Evolutionary conservation across 2,888 invertebrate genomes (phyloP).

Genomic region (Platycheirus albimanus): DNA sequence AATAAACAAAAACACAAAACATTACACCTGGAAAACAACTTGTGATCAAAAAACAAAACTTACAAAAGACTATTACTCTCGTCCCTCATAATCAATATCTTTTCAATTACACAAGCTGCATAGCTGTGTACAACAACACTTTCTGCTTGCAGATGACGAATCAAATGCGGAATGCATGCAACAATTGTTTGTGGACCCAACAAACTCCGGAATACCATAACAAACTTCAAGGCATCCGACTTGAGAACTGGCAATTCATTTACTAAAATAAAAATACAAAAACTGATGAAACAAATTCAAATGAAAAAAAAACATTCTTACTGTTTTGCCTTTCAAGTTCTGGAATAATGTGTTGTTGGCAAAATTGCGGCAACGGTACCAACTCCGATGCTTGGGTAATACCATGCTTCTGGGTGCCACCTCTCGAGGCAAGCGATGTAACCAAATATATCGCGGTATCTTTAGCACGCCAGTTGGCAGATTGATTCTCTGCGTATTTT

Average conservation of each 20-base stretch:
- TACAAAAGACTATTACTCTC: slow-evolving; percentile 84
- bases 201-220: slow-evolving; percentile 97
- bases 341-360: slow-evolving; percentile 91
- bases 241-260: slow-evolving; percentile 95
- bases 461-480: slow-evolving; percentile 94
- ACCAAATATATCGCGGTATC: slow-evolving; percentile 98
- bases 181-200: slow-evolving; percentile 91
- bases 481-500: slow-evolving; percentile 90
- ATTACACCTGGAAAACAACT: too few relatives aligned
- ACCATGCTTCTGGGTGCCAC: slow-evolving; percentile 93
- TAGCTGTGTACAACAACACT: slow-evolving; percentile 97
- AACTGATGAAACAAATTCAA: too few relatives aligned
- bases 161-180: slow-evolving; percentile 89
- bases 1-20: slow-evolving; percentile 9
- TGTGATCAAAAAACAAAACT: slow-evolving; percentile 77
- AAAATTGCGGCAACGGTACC: slow-evolving; percentile 95
- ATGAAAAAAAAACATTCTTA: slow-evolving; percentile 80
- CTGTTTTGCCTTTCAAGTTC: slow-evolving; percentile 91
- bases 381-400: slow-evolving; percentile 95
- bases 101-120: slow-evolving; percentile 95
- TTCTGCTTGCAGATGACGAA: slow-evolving; percentile 89
- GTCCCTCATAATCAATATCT: slow-evolving; percentile 90
- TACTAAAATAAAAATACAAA: slow-evolving; percentile 86
- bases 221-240: slow-evolving; percentile 97
- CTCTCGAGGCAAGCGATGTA: slow-evolving; percentile 95